Evolutionary conservation across 2,113 vertebrate genomes (phyloP).

Genomic region (Corythaixoides concolor): DNA sequence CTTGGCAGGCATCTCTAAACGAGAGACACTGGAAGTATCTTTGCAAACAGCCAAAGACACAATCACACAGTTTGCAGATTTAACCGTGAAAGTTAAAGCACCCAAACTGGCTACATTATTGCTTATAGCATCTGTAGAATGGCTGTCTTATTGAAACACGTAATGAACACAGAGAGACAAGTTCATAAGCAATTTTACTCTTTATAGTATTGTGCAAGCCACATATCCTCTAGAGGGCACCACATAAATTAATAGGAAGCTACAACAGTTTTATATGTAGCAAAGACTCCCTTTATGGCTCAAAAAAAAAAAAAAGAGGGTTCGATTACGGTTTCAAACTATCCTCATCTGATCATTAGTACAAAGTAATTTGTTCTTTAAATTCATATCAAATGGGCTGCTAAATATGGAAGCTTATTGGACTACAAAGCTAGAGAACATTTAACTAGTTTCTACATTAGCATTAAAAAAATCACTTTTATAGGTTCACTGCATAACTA

Average conservation of each 20-base stretch:
- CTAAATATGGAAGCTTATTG: conserved; percentile 62
- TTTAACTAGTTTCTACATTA: conserved; percentile 55
- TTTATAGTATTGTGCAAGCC: conserved; percentile 24
- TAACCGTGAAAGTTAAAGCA: background rate
- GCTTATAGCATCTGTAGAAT: conserved; percentile 4
- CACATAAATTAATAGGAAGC: conserved; percentile 62
- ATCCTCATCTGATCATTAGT: conserved; percentile 41
- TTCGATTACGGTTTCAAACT: no score
- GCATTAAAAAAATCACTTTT: conserved; percentile 59
- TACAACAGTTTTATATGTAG: background rate
- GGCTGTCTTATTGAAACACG: conserved; percentile 28
- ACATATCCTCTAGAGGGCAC: conserved; percentile 64
- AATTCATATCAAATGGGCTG: conserved; percentile 17
- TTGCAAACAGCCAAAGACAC: background rate
- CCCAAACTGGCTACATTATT: background rate
- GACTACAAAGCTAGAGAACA: conserved; percentile 51
- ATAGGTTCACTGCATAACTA: conserved; percentile 63
- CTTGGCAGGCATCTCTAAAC: background rate
- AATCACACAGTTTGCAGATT: background rate
- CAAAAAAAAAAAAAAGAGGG: background rate
- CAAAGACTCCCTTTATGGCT: conserved; percentile 11
- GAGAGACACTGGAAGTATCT: background rate
- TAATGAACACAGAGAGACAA: conserved; percentile 41
- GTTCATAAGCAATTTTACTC: conserved; percentile 58
- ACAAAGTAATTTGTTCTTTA: conserved; percentile 44